A percentile compares a stretch with the other conserved stretches of the same genome.
phyloP scores from a whole-genome alignment of 1,140 invertebrate species.

The Lepeophtheirus salmonis region DNA sequence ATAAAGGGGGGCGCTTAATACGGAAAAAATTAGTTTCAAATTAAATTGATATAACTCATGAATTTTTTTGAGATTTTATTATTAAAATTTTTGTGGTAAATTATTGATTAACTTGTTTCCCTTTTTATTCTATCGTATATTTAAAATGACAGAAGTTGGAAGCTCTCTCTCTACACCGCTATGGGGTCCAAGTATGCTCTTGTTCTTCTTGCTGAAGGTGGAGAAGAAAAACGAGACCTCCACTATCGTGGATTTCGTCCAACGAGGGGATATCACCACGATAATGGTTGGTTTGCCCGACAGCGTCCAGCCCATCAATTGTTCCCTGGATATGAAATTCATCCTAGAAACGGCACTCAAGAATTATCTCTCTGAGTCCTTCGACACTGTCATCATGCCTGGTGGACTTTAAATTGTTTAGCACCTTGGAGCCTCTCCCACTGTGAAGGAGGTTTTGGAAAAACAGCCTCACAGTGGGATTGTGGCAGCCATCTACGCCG shows the following conservation, averaged over 20 bases:
- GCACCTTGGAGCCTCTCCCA: conserved; percentile 35
- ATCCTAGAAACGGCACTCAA: conserved; percentile 42
- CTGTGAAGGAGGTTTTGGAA: conserved; percentile 27
- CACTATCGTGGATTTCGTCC: conserved; percentile 67
- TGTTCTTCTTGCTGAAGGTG: conserved; percentile 58
- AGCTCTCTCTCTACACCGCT: too few relatives aligned
- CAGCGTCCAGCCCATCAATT: conserved; percentile 38
- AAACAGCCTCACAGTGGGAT: conserved; percentile 28
- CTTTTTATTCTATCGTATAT: too few relatives aligned
- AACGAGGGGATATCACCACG: conserved; percentile 65
- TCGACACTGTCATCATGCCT: conserved; percentile 67
- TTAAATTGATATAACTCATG: too few relatives aligned
- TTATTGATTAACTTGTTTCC: too few relatives aligned
- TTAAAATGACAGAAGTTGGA: too few relatives aligned
- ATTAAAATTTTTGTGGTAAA: too few relatives aligned
- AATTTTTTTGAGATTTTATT: too few relatives aligned
- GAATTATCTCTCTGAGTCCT: conserved; percentile 29
- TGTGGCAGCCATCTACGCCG: conserved; percentile 38
- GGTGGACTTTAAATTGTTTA: conserved; percentile 61
- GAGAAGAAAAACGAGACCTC: conserved; percentile 92
- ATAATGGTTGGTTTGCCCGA: conserved; percentile 61
- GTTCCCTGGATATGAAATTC: conserved; percentile 59
- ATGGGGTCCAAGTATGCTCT: conserved; percentile 43
- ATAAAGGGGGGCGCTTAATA: too few relatives aligned
- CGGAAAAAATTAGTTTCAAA: too few relatives aligned